Percentiles rank a stretch among this genome's conserved stretches.
Evolutionary conservation across 2,797 vertebrate species (phyloP).

Genomic region (Merluccius polli): DNA sequence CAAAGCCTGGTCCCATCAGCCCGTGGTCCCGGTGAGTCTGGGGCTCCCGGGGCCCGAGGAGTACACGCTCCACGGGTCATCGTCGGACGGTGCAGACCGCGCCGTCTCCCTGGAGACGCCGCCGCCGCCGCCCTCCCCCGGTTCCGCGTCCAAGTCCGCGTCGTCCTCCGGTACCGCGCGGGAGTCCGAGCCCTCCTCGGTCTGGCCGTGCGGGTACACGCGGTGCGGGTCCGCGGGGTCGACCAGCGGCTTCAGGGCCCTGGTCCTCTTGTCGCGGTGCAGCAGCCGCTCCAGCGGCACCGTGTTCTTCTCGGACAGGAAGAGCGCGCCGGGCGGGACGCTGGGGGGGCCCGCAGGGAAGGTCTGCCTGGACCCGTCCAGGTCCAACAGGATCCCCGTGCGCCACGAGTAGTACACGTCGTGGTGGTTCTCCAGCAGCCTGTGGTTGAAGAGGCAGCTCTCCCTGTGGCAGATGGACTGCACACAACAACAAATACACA

Average conservation of each 20-base stretch:
- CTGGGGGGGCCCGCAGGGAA: conserved; percentile 77
- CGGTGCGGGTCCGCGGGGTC: conserved; percentile 65
- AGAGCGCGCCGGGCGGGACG: conserved; percentile 85
- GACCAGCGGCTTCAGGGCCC: conserved; percentile 40
- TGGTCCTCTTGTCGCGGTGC: conserved; percentile 80
- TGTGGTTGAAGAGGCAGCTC: conserved; percentile 86
- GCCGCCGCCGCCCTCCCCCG: conserved; percentile 57
- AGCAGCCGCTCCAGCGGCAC: conserved; percentile 84
- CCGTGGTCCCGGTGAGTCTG: conserved; percentile 55
- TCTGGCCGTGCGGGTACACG: conserved; percentile 32
- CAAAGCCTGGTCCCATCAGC: conserved; percentile 36
- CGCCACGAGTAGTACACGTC: conserved; percentile 86
- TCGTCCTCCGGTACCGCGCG: conserved; percentile 64
- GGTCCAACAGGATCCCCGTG: conserved; percentile 81
- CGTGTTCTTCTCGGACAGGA: conserved; percentile 85
- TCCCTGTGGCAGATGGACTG: conserved; percentile 80
- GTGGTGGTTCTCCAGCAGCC: conserved; percentile 85
- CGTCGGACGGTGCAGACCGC: conserved; percentile 48
- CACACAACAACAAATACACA: background rate
- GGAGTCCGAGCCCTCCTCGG: conserved; percentile 70
- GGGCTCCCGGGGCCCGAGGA: conserved; percentile 57
- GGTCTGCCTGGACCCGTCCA: conserved; percentile 80
- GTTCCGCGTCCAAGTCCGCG: conserved; percentile 52
- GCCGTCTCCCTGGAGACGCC: conserved; percentile 64
- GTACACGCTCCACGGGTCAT: conserved; percentile 73